phyloP scores from a whole-genome alignment of 1,140 invertebrate species.

The Drosophila kepulauana region DNA sequence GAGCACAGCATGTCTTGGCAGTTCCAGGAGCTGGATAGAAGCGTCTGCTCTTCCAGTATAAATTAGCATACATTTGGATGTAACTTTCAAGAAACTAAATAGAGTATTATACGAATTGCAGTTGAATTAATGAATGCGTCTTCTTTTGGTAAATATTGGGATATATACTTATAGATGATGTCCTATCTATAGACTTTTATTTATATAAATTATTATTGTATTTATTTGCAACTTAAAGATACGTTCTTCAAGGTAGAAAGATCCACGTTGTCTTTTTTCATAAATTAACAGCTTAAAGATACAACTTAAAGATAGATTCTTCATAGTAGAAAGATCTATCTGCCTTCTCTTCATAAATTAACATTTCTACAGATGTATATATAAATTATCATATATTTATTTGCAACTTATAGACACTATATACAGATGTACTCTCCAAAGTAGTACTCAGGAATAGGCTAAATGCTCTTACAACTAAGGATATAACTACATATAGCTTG shows the following conservation, averaged over 20 bases:
- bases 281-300: too few species aligned
- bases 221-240: slow-evolving; percentile 20
- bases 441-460: slow-evolving; percentile 8
- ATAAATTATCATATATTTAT: slow-evolving; percentile 11
- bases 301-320: too few species aligned
- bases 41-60: slow-evolving; percentile 5
- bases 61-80: slow-evolving; percentile 18
- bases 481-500: background rate
- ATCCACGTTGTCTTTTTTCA: too few species aligned
- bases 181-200: too few species aligned
- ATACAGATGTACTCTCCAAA: slow-evolving; percentile 1
- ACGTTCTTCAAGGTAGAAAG: background rate
- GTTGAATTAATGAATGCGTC: background rate
- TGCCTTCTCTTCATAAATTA: slow-evolving; percentile 8
- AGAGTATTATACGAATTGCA: too few species aligned
- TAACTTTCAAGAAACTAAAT: too few species aligned
- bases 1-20: slow-evolving; percentile 20
- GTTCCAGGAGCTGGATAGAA: slow-evolving; percentile 3
- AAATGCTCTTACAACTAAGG: background rate
- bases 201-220: background rate
- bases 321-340: too few species aligned
- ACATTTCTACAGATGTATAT: background rate
- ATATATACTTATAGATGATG: background rate
- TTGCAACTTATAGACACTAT: slow-evolving; percentile 11
- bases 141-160: slow-evolving; percentile 14